These are phyloP conservation scores for Diuraphis noxia DNA, from an alignment of 1,140 invertebrate genomes.

Conservation along the genomic window DNA sequence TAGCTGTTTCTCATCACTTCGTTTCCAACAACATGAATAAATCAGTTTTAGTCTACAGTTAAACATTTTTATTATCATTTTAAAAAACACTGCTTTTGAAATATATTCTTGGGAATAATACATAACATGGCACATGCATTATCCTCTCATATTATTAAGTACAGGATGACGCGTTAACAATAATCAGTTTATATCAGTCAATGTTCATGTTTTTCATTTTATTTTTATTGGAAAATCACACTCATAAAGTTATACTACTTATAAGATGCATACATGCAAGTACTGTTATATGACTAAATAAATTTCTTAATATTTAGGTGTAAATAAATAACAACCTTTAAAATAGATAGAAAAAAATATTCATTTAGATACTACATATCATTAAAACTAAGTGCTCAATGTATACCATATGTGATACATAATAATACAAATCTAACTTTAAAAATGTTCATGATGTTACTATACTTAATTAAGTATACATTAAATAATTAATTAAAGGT, in stretches of 20 bases:
- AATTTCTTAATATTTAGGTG: neutral
- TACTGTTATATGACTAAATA: neutral
- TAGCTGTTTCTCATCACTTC: neutral
- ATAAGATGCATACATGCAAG: neutral
- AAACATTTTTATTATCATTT: neutral
- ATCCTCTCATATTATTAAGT: neutral
- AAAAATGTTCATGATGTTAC: too few relatives aligned
- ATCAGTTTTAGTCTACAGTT: neutral
- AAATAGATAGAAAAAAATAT: too few relatives aligned
- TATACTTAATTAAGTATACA: too few relatives aligned
- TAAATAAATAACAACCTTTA: neutral
- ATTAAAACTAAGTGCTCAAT: too few relatives aligned
- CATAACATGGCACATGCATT: neutral
- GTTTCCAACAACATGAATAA: neutral
- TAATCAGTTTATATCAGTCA: neutral
- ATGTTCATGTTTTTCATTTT: neutral
- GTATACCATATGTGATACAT: too few relatives aligned
- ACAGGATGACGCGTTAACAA: neutral
- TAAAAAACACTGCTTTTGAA: neutral
- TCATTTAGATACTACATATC: too few relatives aligned
- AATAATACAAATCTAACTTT: too few relatives aligned
- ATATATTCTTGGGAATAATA: neutral
- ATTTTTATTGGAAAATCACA: neutral
- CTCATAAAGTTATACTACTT: neutral
- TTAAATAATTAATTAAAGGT: too few relatives aligned